phyloP scores from a whole-genome alignment of 2,888 invertebrate genomes.

The Oegoconia quadripuncta region DNA sequence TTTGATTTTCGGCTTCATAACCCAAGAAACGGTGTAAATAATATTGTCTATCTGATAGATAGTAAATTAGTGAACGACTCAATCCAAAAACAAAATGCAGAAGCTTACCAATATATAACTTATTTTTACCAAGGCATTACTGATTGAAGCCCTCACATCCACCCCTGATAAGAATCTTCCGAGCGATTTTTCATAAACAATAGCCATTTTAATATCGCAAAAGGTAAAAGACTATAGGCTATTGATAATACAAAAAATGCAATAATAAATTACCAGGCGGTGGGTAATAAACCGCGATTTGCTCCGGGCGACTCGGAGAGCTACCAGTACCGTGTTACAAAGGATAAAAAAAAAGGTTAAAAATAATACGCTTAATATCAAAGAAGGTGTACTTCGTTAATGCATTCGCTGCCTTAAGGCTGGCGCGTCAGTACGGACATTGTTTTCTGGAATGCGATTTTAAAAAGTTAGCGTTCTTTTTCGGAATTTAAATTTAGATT shows the following conservation, averaged over 20 bases:
- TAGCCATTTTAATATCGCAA: conserved; percentile 75
- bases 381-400: conserved; percentile 76
- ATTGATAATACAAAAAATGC: conserved; percentile 79
- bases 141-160: conserved; percentile 38
- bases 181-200: conserved; percentile 76
- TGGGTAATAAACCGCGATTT: conserved; percentile 76
- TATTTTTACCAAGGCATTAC: conserved; percentile 36
- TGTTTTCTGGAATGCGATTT: conserved; percentile 75
- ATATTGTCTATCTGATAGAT: too few species aligned
- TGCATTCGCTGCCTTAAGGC: conserved; percentile 73
- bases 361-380: conserved; percentile 77
- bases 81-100: too few species aligned
- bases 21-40: too few species aligned
- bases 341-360: conserved; percentile 42
- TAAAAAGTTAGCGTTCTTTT: conserved; percentile 49
- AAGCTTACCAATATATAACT: conserved; percentile 14
- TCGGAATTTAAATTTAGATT: conserved; percentile 46
- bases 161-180: conserved; percentile 59
- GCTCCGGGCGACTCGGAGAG: conserved; percentile 70
- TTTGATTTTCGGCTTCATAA: too few species aligned
- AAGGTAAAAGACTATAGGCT: conserved; percentile 65
- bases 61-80: too few species aligned
- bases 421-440: conserved; percentile 66
- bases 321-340: conserved; percentile 68
- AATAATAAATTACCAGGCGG: conserved; percentile 75